Conservation (phyloP, 2,888 invertebrate species). For the Pristionchus arcanus region DNA sequence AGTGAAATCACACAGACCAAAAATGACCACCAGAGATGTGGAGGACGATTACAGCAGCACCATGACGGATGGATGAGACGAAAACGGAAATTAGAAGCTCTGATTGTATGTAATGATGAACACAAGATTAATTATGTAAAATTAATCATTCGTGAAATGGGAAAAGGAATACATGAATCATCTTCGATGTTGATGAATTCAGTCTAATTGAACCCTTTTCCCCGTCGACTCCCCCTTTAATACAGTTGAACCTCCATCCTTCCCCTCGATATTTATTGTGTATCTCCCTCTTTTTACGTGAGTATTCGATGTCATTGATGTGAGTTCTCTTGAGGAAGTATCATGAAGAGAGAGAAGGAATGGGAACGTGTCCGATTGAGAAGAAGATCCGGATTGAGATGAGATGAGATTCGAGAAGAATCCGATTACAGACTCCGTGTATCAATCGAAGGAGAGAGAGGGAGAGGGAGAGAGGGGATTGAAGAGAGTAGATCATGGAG, state of each 20-base stretch:
- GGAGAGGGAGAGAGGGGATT: background rate
- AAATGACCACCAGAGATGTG: background rate
- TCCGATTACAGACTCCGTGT: background rate
- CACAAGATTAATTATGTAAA: background rate
- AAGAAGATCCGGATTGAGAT: constrained; percentile 22
- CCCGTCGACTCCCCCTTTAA: background rate
- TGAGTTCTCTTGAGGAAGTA: constrained; percentile 22
- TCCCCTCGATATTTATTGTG: background rate
- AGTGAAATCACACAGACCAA: background rate
- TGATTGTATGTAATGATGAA: too few species aligned
- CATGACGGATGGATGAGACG: too few species aligned
- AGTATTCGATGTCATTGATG: background rate
- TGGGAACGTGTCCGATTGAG: constrained; percentile 39
- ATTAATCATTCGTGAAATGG: too few species aligned
- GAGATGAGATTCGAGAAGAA: background rate
- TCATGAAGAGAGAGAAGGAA: background rate
- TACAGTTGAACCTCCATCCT: constrained; percentile 20
- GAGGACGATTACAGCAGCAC: too few species aligned
- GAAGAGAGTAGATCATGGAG: background rate
- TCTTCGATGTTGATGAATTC: background rate
- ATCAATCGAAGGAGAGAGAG: background rate
- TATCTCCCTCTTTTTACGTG: constrained; percentile 29
- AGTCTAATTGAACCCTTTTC: background rate
- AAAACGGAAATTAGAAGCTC: too few species aligned
- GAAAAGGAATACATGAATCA: too few species aligned